phyloP scores from a whole-genome alignment of 23 tunicate species.

The Diplosoma virens region DNA sequence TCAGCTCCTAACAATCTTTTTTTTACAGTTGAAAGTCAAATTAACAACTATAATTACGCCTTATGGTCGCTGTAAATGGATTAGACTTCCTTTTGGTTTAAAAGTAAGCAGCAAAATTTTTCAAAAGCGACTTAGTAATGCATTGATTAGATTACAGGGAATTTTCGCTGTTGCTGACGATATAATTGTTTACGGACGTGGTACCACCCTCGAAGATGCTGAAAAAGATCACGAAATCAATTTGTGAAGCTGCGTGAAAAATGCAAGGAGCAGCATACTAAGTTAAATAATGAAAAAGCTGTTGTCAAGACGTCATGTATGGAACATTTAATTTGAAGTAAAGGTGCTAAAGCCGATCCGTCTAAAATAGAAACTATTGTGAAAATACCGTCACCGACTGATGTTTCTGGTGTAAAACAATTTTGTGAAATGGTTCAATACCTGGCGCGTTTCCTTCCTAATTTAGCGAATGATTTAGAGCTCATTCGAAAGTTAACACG shows the following conservation, averaged over 20 bases:
- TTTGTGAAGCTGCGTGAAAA: neutral
- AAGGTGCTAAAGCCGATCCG: conserved; percentile 17
- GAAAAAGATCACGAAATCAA: conserved; percentile 12
- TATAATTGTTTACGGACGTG: neutral
- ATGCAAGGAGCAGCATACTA: conserved; percentile 12
- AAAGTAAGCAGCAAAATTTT: conserved; percentile 29
- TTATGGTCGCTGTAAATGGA: conserved; percentile 10
- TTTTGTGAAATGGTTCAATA: conserved; percentile 28
- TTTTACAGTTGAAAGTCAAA: too few species aligned
- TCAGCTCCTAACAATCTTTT: too few species aligned
- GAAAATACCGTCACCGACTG: conserved; percentile 22
- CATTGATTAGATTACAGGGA: neutral
- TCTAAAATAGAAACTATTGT: conserved; percentile 20
- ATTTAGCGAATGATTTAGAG: conserved; percentile 21
- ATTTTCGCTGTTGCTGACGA: conserved; percentile 28
- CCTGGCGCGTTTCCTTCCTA: conserved; percentile 18
- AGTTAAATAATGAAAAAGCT: conserved; percentile 12
- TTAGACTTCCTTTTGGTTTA: conserved; percentile 1
- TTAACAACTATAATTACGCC: conserved; percentile 19
- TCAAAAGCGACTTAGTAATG: conserved; percentile 4
- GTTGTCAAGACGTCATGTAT: conserved; percentile 9
- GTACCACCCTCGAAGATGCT: neutral
- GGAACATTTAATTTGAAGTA: conserved; percentile 21
- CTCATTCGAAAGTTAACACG: conserved; percentile 15
- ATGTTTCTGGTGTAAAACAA: conserved; percentile 8